These are phyloP conservation scores for Aquatica leii DNA, from an alignment of 2,888 invertebrate genomes.

Conservation along the genomic window DNA sequence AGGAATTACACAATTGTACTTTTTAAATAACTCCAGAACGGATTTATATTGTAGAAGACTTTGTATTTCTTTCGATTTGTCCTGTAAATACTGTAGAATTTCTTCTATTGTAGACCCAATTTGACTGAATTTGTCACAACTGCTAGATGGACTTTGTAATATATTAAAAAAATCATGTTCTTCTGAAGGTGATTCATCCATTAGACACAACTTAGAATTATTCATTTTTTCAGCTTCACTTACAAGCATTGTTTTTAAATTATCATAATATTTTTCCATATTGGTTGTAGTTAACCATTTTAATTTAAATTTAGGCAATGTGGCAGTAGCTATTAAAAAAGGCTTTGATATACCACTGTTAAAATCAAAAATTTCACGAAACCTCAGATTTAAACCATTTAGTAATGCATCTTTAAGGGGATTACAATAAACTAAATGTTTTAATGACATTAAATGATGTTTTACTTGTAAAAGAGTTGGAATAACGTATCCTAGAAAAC, in stretches of 20 bases:
- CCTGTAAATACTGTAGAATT: background rate
- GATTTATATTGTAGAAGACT: background rate
- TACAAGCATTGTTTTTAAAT: background rate
- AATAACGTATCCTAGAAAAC: constrained; percentile 12
- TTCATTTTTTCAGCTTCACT: background rate
- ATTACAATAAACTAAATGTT: background rate
- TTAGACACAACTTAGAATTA: too few relatives aligned
- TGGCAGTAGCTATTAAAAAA: too few relatives aligned
- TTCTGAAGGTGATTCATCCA: too few relatives aligned
- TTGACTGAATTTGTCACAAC: background rate
- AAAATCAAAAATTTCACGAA: too few relatives aligned
- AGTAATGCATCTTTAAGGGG: too few relatives aligned
- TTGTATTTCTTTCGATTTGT: background rate
- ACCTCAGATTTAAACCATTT: too few relatives aligned
- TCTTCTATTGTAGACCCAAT: background rate
- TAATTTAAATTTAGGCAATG: background rate
- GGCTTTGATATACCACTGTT: too few relatives aligned
- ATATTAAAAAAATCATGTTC: too few relatives aligned
- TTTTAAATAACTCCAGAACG: too few relatives aligned
- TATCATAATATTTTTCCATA: too few relatives aligned
- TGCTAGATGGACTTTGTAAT: background rate
- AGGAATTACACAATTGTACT: too few relatives aligned
- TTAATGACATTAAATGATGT: background rate
- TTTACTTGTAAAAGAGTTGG: constrained; percentile 14
- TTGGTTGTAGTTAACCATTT: background rate